These are phyloP conservation scores for Drosophila kurseongensis DNA, from an alignment of 1,140 invertebrate genomes.

Conservation along the genomic window DNA sequence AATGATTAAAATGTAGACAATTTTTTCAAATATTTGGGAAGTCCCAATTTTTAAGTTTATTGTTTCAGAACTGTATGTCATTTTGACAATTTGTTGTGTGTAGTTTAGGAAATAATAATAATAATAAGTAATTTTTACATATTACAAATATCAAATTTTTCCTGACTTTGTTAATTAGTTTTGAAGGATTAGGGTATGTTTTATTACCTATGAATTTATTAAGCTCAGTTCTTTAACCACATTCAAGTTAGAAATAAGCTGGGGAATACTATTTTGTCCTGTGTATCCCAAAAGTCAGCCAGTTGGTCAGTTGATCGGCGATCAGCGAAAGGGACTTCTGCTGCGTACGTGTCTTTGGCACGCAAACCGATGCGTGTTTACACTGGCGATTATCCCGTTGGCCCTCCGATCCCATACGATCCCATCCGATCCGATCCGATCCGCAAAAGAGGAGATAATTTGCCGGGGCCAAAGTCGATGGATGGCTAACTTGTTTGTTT, in stretches of 20 bases:
- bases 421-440: slow-evolving; percentile 27
- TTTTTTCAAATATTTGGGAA: too few species aligned
- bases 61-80: too few species aligned
- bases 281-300: slow-evolving; percentile 26
- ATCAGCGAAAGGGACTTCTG: slow-evolving; percentile 45
- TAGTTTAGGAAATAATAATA: too few species aligned
- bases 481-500: slow-evolving; percentile 74
- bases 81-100: too few species aligned
- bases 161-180: too few species aligned
- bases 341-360: slow-evolving; percentile 74
- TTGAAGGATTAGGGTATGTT: too few species aligned
- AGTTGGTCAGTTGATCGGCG: slow-evolving; percentile 45
- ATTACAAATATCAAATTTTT: too few species aligned
- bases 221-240: too few species aligned
- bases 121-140: too few species aligned
- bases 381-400: slow-evolving; percentile 76
- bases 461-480: slow-evolving; percentile 56
- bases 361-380: slow-evolving; percentile 78
- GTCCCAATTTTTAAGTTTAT: too few species aligned
- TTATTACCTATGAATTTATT: too few species aligned
- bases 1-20: too few species aligned
- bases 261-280: neutral
- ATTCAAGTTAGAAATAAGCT: neutral
- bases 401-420: slow-evolving; percentile 28
- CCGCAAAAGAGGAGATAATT: slow-evolving; percentile 82